Evolutionary conservation across 1,140 invertebrate genomes (phyloP).

Genomic region (Brachionus plicatilis): DNA sequence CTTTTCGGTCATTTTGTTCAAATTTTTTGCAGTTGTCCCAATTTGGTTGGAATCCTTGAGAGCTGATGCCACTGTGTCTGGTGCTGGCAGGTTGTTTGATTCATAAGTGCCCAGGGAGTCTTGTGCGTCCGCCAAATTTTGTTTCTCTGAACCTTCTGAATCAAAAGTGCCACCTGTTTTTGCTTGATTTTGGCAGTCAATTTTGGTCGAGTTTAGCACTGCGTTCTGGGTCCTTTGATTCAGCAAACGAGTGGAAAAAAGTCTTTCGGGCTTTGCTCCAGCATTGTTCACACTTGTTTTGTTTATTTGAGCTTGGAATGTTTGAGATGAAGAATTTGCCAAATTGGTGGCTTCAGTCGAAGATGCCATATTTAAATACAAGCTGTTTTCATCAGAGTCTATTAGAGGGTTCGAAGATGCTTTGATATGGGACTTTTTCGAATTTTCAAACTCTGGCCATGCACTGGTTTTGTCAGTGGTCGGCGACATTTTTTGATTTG

Average conservation of each 20-base stretch:
- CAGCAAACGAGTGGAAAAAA: background rate
- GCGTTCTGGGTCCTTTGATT: constrained; percentile 10
- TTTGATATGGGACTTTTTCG: background rate
- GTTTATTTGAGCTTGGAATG: background rate
- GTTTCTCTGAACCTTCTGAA: constrained; percentile 6
- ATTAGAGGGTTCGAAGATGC: background rate
- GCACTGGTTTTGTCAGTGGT: background rate
- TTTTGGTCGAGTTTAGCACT: background rate
- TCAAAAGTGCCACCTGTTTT: background rate
- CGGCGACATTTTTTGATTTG: background rate
- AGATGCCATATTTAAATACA: background rate
- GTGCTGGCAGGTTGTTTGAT: background rate
- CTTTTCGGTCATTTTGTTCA: background rate
- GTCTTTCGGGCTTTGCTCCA: background rate
- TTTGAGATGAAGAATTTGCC: constrained; percentile 7
- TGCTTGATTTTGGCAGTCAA: background rate
- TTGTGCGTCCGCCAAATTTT: background rate
- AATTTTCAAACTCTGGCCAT: background rate
- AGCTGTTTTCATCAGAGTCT: background rate
- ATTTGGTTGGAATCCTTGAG: background rate
- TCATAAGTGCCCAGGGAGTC: background rate
- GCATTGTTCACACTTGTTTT: background rate
- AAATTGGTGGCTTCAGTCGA: background rate
- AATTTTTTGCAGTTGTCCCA: background rate
- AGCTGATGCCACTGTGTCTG: background rate